These are phyloP conservation scores for Eurois occulta DNA, from an alignment of 2,888 invertebrate species.

Conservation along the genomic window DNA sequence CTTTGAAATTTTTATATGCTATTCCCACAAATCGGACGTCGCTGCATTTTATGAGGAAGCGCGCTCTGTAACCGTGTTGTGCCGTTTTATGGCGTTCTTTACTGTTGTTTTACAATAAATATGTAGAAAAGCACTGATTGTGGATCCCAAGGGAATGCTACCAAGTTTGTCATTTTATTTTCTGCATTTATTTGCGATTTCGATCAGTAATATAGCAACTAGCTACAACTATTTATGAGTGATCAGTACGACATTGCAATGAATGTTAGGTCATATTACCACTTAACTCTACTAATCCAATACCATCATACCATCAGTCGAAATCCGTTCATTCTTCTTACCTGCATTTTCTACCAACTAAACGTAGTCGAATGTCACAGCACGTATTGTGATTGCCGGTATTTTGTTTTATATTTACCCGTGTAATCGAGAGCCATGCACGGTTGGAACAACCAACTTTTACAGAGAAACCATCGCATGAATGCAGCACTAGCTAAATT, in stretches of 20 bases:
- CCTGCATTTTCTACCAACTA: constrained; percentile 5
- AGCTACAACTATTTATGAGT: background rate
- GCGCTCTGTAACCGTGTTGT: constrained; percentile 73
- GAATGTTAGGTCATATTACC: background rate
- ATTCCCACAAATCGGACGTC: constrained; percentile 87
- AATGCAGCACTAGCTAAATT: constrained; percentile 88
- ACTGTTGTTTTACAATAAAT: constrained; percentile 59
- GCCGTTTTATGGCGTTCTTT: constrained; percentile 70
- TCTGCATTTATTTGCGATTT: constrained; percentile 8
- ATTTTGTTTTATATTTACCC: constrained; percentile 74
- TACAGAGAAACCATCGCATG: constrained; percentile 82
- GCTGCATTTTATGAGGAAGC: constrained; percentile 83
- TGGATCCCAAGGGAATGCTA: constrained; percentile 22
- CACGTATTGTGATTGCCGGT: constrained; percentile 69
- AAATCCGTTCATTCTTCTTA: constrained; percentile 19
- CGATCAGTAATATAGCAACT: constrained; percentile 3
- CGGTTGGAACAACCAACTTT: constrained; percentile 78
- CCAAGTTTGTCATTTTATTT: constrained; percentile 9
- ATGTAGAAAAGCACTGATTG: constrained; percentile 57
- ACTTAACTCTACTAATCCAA: background rate
- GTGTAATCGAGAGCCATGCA: constrained; percentile 75
- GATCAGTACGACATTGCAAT: background rate
- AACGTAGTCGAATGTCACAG: constrained; percentile 33
- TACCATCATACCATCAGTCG: background rate
- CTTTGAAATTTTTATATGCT: constrained; percentile 88